These are phyloP conservation scores for Ameiurus melas DNA, from an alignment of 2,113 vertebrate species.

Conservation along the genomic window DNA sequence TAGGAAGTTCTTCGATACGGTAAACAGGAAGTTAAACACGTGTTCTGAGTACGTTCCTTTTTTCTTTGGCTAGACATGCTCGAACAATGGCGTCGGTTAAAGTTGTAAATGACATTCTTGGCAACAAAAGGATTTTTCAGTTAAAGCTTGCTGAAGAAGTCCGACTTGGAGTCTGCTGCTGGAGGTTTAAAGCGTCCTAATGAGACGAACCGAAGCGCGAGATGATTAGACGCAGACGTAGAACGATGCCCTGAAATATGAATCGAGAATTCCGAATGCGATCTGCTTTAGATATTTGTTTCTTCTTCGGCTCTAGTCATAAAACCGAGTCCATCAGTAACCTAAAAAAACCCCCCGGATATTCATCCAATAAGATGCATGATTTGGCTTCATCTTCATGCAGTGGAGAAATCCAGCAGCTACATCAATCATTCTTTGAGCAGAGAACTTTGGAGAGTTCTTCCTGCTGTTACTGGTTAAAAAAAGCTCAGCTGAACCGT, in stretches of 20 bases:
- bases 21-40: neutral
- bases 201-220: neutral
- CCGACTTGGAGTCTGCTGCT: neutral
- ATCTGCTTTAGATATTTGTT: neutral
- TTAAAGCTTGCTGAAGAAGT: neutral
- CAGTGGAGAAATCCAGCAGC: neutral
- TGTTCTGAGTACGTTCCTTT: neutral
- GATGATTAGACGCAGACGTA: neutral
- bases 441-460: neutral
- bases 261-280: neutral
- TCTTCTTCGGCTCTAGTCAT: neutral
- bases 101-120: neutral
- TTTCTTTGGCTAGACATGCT: neutral
- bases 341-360: neutral
- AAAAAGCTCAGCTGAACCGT: neutral
- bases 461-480: neutral
- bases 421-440: neutral
- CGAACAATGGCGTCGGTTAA: neutral
- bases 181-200: neutral
- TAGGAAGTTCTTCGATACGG: neutral
- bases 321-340: neutral
- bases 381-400: neutral
- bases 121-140: neutral
- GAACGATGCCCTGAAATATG: neutral
- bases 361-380: neutral